A percentile compares a stretch with the other conserved stretches of the same genome.
Conservation (phyloP, 2,888 invertebrate genomes). For the Autographa gamma region DNA sequence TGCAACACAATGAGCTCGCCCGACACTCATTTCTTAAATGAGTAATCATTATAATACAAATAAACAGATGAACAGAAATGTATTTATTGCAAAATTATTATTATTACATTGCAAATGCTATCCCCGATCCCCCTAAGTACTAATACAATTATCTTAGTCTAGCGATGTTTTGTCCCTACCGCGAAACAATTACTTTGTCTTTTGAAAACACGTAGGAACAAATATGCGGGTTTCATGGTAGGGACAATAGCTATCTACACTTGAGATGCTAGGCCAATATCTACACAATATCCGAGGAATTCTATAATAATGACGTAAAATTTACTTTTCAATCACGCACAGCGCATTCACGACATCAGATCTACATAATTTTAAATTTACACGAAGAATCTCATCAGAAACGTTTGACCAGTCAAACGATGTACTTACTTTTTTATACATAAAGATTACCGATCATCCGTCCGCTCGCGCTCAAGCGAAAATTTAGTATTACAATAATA, state of each 20-base stretch:
- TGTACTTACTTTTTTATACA: slow-evolving; percentile 55
- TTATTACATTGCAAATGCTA: slow-evolving; percentile 71
- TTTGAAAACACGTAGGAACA: slow-evolving; percentile 45
- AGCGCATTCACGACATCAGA: slow-evolving; percentile 65
- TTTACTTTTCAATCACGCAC: slow-evolving; percentile 58
- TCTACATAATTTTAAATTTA: slow-evolving; percentile 67
- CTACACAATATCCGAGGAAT: slow-evolving; percentile 58
- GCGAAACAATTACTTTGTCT: slow-evolving; percentile 41
- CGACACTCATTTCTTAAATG: slow-evolving; percentile 58
- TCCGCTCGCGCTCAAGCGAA: slow-evolving; percentile 58
- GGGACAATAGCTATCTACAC: slow-evolving; percentile 52
- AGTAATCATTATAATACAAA: slow-evolving; percentile 60
- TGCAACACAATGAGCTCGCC: slow-evolving; percentile 67
- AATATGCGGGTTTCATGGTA: slow-evolving; percentile 40
- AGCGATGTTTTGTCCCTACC: slow-evolving; percentile 56
- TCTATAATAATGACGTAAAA: slow-evolving; percentile 54
- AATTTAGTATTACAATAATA: slow-evolving; percentile 64
- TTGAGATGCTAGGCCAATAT: slow-evolving; percentile 68
- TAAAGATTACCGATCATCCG: slow-evolving; percentile 56
- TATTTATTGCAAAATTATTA: slow-evolving; percentile 74
- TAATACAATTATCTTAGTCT: slow-evolving; percentile 75
- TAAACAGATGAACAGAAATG: slow-evolving; percentile 62
- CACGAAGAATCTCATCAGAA: slow-evolving; percentile 62
- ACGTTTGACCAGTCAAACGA: slow-evolving; percentile 58
- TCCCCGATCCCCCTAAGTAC: slow-evolving; percentile 81